Percentiles rank a stretch among this genome's conserved stretches.
Evolutionary conservation across 92 coral and sea anemone genomes (phyloP).

Genomic region (Epizoanthus ramosus): DNA sequence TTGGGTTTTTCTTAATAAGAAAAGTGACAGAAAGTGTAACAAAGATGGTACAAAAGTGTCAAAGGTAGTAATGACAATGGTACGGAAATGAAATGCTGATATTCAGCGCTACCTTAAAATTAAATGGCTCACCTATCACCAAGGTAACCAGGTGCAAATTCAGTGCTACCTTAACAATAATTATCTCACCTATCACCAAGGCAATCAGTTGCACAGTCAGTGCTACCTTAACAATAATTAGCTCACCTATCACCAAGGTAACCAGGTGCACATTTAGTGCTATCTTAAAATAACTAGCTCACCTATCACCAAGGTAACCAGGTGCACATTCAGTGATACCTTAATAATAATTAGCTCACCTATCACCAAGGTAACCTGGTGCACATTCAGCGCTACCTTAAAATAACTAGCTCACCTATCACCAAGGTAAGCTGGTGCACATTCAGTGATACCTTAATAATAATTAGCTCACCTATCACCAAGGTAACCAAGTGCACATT

Average conservation of each 20-base stretch:
- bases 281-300: constrained; percentile 47
- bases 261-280: constrained; percentile 80
- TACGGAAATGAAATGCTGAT: too few species aligned
- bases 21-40: too few species aligned
- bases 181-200: too few species aligned
- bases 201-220: too few species aligned
- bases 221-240: not conserved
- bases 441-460: constrained; percentile 68
- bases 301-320: constrained; percentile 87
- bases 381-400: too few species aligned
- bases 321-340: constrained; percentile 80
- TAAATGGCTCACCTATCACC: constrained; percentile 68
- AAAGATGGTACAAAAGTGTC: too few species aligned
- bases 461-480: too few species aligned
- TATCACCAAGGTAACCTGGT: too few species aligned
- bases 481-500: too few species aligned
- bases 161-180: constrained; percentile 62
- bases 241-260: constrained; percentile 79
- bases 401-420: constrained; percentile 54
- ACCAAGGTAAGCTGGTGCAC: constrained; percentile 84
- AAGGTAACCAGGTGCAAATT: constrained; percentile 79
- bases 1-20: too few species aligned
- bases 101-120: not conserved
- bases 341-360: not conserved
- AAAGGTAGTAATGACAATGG: too few species aligned